Conservation (phyloP, 2,113 vertebrate genomes). For the Tinamus guttatus region DNA sequence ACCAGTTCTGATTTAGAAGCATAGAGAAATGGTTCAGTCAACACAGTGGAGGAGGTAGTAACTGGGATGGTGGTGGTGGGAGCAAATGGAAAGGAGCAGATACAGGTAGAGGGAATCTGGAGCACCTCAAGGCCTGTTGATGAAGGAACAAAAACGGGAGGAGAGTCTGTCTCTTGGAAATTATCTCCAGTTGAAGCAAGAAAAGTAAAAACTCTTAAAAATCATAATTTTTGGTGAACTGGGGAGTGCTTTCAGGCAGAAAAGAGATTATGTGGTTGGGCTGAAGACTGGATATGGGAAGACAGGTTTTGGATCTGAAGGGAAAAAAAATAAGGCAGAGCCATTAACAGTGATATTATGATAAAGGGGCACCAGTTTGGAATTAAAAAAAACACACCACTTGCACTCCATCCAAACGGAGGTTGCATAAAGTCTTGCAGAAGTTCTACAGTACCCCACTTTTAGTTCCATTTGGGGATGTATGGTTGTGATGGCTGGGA, state of each 20-base stretch:
- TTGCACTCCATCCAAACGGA: neutral
- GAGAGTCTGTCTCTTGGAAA: neutral
- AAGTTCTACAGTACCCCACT: neutral
- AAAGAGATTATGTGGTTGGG: neutral
- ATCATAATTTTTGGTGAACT: neutral
- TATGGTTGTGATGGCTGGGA: neutral
- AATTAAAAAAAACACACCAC: neutral
- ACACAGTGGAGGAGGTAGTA: fast-evolving
- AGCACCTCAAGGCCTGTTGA: neutral
- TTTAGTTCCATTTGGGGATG: neutral
- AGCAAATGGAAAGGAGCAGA: fast-evolving
- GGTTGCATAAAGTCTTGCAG: neutral
- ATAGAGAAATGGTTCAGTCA: neutral
- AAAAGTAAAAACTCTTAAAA: neutral
- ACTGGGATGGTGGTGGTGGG: neutral
- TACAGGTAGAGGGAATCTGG: neutral
- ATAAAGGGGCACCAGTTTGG: neutral
- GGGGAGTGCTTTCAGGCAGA: fast-evolving
- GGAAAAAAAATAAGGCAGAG: neutral
- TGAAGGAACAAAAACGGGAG: neutral
- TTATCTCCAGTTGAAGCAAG: neutral
- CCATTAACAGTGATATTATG: neutral
- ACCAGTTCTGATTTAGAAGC: neutral
- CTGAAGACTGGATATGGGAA: neutral
- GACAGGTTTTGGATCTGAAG: neutral